Percentiles rank a stretch among this genome's conserved stretches.
Conservation (phyloP, 2,888 invertebrate species). For the Epinotia bilunana region DNA sequence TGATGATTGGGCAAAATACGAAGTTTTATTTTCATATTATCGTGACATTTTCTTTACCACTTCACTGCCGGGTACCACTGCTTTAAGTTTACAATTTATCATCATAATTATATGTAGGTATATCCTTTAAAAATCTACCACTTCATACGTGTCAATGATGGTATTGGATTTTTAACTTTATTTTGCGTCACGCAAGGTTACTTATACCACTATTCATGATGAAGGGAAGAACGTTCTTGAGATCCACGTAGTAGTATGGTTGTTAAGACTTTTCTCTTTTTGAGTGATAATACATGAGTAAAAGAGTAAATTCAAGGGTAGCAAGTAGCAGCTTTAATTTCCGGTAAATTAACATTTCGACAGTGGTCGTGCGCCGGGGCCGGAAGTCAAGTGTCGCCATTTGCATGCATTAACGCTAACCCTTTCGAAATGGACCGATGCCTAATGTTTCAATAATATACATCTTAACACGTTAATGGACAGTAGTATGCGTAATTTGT, state of each 20-base stretch:
- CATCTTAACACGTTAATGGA: neutral
- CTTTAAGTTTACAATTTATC: slow-evolving; percentile 19
- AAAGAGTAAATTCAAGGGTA: slow-evolving; percentile 73
- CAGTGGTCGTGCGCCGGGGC: slow-evolving; percentile 61
- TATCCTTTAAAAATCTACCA: neutral
- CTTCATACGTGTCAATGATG: neutral
- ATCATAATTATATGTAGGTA: slow-evolving; percentile 17
- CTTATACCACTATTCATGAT: neutral
- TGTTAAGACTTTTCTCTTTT: neutral
- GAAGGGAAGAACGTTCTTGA: neutral
- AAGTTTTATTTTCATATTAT: neutral
- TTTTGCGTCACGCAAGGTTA: neutral
- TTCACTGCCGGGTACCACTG: slow-evolving; percentile 1
- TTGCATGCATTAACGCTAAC: slow-evolving; percentile 68
- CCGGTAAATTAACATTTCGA: slow-evolving; percentile 82
- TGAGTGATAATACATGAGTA: slow-evolving; percentile 50
- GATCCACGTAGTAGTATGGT: neutral
- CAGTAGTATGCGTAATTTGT: no score
- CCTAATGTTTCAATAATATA: slow-evolving; percentile 44
- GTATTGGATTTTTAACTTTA: slow-evolving; percentile 4
- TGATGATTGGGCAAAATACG: no score
- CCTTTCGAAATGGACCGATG: slow-evolving; percentile 55
- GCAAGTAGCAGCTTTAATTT: slow-evolving; percentile 82
- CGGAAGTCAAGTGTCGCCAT: slow-evolving; percentile 69
- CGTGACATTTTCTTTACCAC: slow-evolving; percentile 6